Conservation (phyloP, 2,113 vertebrate species). For the Petaurus breviceps region DNA sequence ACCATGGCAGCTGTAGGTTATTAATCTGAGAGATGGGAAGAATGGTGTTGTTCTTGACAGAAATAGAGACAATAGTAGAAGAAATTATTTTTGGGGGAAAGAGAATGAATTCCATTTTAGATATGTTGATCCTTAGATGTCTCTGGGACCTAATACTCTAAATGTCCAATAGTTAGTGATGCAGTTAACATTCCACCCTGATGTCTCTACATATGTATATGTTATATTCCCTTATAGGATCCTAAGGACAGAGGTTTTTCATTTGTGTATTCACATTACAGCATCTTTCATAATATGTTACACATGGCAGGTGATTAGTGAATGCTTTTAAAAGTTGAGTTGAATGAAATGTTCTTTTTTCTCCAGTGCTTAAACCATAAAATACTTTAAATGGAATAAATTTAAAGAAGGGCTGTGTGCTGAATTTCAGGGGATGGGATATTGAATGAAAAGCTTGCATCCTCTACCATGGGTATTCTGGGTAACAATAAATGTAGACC, state of each 20-base stretch:
- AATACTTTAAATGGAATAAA: neutral
- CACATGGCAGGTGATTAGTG: neutral
- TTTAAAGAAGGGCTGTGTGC: neutral
- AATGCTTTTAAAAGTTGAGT: neutral
- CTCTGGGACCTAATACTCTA: neutral
- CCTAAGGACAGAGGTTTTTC: neutral
- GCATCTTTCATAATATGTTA: neutral
- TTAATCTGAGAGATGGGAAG: neutral
- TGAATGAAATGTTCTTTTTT: neutral
- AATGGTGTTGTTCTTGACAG: neutral
- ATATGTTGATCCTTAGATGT: neutral
- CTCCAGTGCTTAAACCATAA: neutral
- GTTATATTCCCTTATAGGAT: neutral
- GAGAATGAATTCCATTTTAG: neutral
- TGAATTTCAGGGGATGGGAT: neutral
- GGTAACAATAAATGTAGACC: neutral
- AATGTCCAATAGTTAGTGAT: neutral
- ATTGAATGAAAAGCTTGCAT: neutral
- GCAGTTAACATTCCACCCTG: neutral
- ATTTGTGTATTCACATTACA: neutral
- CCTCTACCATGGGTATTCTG: neutral
- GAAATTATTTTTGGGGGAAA: neutral
- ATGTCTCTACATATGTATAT: neutral
- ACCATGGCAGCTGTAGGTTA: neutral
- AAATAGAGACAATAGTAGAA: neutral